These are phyloP conservation scores for Drosophila trapezifrons DNA, from an alignment of 1,140 invertebrate genomes.

Conservation along the genomic window DNA sequence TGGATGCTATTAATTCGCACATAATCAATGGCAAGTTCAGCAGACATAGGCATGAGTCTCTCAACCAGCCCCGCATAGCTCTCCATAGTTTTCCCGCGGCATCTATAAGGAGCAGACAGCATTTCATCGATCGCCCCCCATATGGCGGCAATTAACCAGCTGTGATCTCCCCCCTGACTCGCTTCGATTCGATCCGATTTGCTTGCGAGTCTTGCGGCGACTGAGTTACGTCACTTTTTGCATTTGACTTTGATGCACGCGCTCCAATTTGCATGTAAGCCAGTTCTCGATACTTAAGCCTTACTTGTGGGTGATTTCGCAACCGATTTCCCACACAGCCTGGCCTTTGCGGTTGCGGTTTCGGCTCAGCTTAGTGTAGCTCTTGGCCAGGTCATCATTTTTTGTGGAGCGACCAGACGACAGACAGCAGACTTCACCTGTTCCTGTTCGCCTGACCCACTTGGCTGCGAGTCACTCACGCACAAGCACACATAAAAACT, in stretches of 20 bases:
- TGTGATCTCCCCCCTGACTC: slow-evolving; percentile 15
- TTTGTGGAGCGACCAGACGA: slow-evolving; percentile 8
- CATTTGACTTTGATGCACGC: slow-evolving; percentile 65
- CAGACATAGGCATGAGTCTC: slow-evolving; percentile 26
- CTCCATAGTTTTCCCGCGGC: slow-evolving; percentile 37
- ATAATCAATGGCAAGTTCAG: slow-evolving; percentile 62
- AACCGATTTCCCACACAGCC: slow-evolving; percentile 46
- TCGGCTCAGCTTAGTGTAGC: background rate
- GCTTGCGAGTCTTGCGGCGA: slow-evolving; percentile 16
- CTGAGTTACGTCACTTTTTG: slow-evolving; percentile 52
- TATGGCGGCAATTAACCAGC: slow-evolving; percentile 41
- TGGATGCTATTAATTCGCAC: slow-evolving; percentile 47
- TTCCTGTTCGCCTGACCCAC: slow-evolving; percentile 68
- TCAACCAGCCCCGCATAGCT: slow-evolving; percentile 37
- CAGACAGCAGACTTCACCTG: slow-evolving; percentile 46
- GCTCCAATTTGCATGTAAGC: slow-evolving; percentile 63
- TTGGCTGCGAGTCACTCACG: slow-evolving; percentile 49
- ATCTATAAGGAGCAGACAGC: slow-evolving; percentile 41
- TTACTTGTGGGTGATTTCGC: slow-evolving; percentile 43
- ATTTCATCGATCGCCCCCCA: slow-evolving; percentile 35
- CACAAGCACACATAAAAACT: slow-evolving; percentile 30
- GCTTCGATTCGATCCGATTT: slow-evolving; percentile 16
- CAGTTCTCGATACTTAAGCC: slow-evolving; percentile 20
- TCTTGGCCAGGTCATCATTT: slow-evolving; percentile 22
- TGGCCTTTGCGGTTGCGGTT: slow-evolving; percentile 55